Conservation (phyloP, 2,113 vertebrate species). For the Micronisus gabar region DNA sequence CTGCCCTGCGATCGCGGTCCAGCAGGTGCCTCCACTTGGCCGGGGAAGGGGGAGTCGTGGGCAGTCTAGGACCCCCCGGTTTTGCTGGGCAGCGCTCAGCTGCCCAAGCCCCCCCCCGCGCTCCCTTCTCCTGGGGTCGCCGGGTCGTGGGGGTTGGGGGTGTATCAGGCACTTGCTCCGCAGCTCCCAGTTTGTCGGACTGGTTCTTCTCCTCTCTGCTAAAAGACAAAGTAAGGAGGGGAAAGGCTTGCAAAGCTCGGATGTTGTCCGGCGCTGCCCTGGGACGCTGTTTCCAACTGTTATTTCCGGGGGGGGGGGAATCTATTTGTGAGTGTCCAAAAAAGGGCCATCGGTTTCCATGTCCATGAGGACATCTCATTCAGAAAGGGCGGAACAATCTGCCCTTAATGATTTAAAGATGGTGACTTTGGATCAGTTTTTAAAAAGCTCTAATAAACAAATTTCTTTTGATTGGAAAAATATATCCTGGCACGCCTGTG, state of each 20-base stretch:
- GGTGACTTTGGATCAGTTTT: neutral
- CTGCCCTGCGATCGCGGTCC: neutral
- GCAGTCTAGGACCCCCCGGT: fast-evolving
- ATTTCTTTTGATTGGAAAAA: neutral
- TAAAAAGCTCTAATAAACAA: neutral
- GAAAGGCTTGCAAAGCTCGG: neutral
- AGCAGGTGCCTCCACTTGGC: neutral
- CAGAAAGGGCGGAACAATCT: neutral
- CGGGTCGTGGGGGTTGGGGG: too few species aligned
- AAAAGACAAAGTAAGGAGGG: neutral
- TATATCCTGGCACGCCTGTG: neutral
- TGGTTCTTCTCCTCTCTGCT: neutral
- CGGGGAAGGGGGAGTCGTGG: neutral
- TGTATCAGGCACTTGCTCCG: neutral
- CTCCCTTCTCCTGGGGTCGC: too few species aligned
- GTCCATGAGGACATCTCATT: neutral
- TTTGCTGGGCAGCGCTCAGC: neutral
- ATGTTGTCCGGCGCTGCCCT: neutral
- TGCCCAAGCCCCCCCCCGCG: too few species aligned
- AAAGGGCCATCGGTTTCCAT: neutral
- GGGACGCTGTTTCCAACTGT: neutral
- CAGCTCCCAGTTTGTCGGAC: neutral
- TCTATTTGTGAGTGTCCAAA: neutral
- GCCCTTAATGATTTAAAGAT: slow-evolving; percentile 12
- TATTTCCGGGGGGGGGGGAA: neutral